Evolutionary conservation across 2,113 vertebrate genomes (phyloP).

Genomic region (Stigmatopora argus): DNA sequence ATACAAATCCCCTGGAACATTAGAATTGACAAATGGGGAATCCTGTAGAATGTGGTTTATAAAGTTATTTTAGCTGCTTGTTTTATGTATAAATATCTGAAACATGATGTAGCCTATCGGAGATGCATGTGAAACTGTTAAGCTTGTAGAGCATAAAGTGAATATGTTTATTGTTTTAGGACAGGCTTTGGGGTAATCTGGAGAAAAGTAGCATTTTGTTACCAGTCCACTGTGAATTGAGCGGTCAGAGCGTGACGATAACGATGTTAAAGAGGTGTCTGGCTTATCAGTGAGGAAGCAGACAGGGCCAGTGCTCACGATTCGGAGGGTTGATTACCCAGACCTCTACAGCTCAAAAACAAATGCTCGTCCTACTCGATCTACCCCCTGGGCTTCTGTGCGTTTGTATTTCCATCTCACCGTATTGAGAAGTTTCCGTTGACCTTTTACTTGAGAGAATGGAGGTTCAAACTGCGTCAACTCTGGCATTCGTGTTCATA

Average conservation of each 20-base stretch:
- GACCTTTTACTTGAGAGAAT: constrained; percentile 39
- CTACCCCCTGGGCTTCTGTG: constrained; percentile 21
- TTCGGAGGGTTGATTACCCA: constrained; percentile 42
- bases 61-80: background rate
- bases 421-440: constrained; percentile 48
- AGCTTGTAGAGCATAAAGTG: background rate
- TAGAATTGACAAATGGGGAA: background rate
- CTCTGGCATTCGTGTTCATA: constrained; percentile 13
- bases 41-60: background rate
- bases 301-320: constrained; percentile 33
- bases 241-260: constrained; percentile 7
- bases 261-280: constrained; percentile 11
- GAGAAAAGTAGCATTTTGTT: constrained; percentile 3
- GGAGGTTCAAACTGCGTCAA: background rate
- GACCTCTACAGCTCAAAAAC: constrained; percentile 30
- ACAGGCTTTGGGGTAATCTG: background rate
- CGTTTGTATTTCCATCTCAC: constrained; percentile 50
- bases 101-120: background rate
- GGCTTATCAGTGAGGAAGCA: constrained; percentile 61
- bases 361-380: constrained; percentile 39
- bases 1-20: too few species aligned
- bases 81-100: background rate
- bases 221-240: constrained; percentile 12
- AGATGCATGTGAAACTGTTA: background rate
- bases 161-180: constrained; percentile 1